Evolutionary conservation across 2,888 invertebrate species (phyloP).

Genomic region (Fabriciana adippe): DNA sequence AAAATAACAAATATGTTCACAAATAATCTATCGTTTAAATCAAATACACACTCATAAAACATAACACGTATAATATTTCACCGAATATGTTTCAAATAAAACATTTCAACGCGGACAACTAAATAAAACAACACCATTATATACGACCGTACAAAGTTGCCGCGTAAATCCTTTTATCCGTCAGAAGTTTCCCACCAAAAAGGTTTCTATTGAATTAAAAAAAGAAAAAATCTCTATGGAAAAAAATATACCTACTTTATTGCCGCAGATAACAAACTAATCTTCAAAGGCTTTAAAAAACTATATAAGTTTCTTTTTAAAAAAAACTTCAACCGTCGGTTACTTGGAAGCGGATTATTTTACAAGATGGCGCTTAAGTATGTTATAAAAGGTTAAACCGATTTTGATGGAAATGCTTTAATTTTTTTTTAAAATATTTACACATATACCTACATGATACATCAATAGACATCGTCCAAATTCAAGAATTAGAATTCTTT

Average conservation of each 20-base stretch:
- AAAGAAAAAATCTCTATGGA: constrained; percentile 44
- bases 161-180: constrained; percentile 26
- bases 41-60: too few relatives aligned
- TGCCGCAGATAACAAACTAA: constrained; percentile 73
- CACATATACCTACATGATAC: neutral
- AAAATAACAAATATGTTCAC: too few relatives aligned
- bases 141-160: constrained; percentile 34
- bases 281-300: constrained; percentile 63
- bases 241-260: constrained; percentile 64
- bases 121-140: constrained; percentile 31
- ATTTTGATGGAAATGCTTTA: constrained; percentile 7
- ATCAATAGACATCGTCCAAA: too few relatives aligned
- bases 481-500: too few relatives aligned
- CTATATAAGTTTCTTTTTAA: constrained; percentile 49
- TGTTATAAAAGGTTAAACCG: constrained; percentile 8
- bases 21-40: too few relatives aligned
- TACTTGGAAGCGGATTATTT: constrained; percentile 22
- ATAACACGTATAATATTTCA: neutral
- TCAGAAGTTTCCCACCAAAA: constrained; percentile 47
- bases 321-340: constrained; percentile 9
- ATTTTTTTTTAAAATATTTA: neutral
- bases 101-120: constrained; percentile 24
- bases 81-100: constrained; percentile 10
- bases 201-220: constrained; percentile 46
- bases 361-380: constrained; percentile 18